A percentile compares a stretch with the other conserved stretches of the same genome.
Evolutionary conservation across 2,888 invertebrate species (phyloP).

Genomic region (Neoscelio sp.): DNA sequence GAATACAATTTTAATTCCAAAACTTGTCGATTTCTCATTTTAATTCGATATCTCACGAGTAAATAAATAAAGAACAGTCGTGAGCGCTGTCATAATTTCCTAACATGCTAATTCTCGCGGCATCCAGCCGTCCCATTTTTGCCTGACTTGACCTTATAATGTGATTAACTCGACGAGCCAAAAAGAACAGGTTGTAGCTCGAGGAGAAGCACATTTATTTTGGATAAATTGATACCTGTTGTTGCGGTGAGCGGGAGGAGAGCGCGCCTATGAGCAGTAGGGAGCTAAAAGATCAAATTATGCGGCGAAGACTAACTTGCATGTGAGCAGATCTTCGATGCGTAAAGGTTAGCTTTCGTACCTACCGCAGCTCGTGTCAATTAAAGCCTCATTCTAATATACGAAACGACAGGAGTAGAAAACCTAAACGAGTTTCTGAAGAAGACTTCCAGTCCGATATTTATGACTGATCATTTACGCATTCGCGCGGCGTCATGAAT

Average conservation of each 20-base stretch:
- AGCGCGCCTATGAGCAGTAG: conserved; percentile 37
- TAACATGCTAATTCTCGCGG: too few species aligned
- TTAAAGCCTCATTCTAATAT: conserved; percentile 62
- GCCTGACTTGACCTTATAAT: too few species aligned
- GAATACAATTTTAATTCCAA: too few species aligned
- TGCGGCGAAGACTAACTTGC: conserved; percentile 55
- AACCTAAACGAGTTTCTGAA: conserved; percentile 58
- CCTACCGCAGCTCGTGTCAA: conserved; percentile 66
- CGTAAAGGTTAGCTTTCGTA: conserved; percentile 57
- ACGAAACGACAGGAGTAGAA: conserved; percentile 58
- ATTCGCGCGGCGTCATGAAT: conserved; percentile 18
- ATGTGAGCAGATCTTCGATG: conserved; percentile 53
- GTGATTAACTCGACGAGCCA: background rate
- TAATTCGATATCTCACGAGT: too few species aligned
- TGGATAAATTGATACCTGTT: conserved; percentile 43
- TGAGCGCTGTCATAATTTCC: too few species aligned
- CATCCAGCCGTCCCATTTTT: too few species aligned
- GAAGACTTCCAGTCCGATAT: conserved; percentile 29
- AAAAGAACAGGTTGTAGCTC: conserved; percentile 4
- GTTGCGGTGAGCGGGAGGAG: background rate
- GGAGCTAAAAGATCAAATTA: conserved; percentile 64
- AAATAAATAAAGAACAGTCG: too few species aligned
- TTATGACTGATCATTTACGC: conserved; percentile 56
- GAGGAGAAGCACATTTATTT: conserved; percentile 18
- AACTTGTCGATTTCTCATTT: too few species aligned